Base-by-base conservation (phyloP, 1,140 invertebrate species). In the Drosophila funebris region DNA sequence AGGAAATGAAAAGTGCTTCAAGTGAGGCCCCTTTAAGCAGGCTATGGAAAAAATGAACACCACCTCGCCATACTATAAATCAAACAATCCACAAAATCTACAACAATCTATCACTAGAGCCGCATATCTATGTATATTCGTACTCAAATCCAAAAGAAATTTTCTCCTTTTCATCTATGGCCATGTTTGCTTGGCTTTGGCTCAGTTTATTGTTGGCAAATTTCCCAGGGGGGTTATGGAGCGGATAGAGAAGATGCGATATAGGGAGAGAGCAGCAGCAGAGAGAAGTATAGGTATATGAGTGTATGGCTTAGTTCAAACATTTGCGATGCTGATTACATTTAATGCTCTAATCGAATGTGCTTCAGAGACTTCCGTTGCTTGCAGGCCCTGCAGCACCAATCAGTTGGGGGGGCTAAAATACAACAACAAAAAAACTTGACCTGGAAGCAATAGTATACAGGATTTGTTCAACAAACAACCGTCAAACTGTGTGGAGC, bases 311-410 rank as follows among this genome's bases (percentile, higher is more conserved):
- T 46, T 27, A 76, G 78, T 74, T 87, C 83, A 88, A 89, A 89
- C 76, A 82, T 89, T 88, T 88, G 79, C 66, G 61, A 70, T 83
- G 73, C 79, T 89, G 84, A 89, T 89, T 89, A 83, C 83, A 80
- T 88, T 80, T 88, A 89, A 89, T 88, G 76, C 84, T 72, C 66
- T 72, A 82, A 83, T 83, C 84, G 78, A 73, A 58, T 85, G 70
- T 73, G 57, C 20, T 46, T 33, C 39, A 36, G 58, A 61, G 58
- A 50, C 31, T 48, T 58, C 13, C 24, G 39, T 37, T 7, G 48
- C 48, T 33, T 52, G 48, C 48, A 52, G 16, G 24, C 48, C 44
- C 13, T 33, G 50, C 50, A 37, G 46, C 67, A 80, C 68, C 76
- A 74, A 79, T 79, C 76, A 80, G 68, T 68, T 73, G n/a, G 31